Base-by-base conservation (phyloP, 2,888 invertebrate genomes). In the Cremastobaeus sp. region DNA sequence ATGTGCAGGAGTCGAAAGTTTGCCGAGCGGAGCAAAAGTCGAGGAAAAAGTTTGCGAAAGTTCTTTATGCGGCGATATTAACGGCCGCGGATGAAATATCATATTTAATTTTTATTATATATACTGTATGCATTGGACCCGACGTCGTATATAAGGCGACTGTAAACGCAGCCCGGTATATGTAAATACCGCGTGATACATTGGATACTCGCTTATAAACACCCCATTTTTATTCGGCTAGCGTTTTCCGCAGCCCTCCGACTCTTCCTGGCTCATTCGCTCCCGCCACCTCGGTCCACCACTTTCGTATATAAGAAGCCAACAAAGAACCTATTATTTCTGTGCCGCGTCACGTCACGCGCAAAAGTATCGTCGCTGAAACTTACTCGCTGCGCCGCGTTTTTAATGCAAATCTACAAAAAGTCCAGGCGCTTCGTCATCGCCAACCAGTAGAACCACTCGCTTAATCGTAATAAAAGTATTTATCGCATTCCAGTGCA, bases 201-300 rank as follows among this genome's bases (percentile, higher is more conserved):
- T 88, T 86, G 87, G 87, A 85, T 86, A 87, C 85, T 85, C 83
- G 84, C 84, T 87, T 87, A 87, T 88, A 88, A 88, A 88, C 87
- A 87, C 87, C 87, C 87, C 85, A 87, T 87, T 87, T 87, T 87
- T 87, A 87, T 87, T 87, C 87, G 84, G 80, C 72, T 71, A 78
- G 81, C 87, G 87, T 87, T 55, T 43, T 83, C 83, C 83, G 76
- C 83, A 81, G 81, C 82, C 82, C 82, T 78, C 77, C 78, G 76
- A 43, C 62, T 68, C 68, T 60, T 62, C 34, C 64, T 34, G 54
- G 69, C 74, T 74, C 70, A 70, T 74, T 74, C 69, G 39, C 43
- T 41, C 37, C 41, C 69, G 39, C 60, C 28, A 28, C 35, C 70
- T 47, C 41, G 37, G 55, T n/a, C 64, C 54, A 39, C 70, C 72